Conservation (phyloP, 2,888 invertebrate genomes). For the Resseliella maxima region DNA sequence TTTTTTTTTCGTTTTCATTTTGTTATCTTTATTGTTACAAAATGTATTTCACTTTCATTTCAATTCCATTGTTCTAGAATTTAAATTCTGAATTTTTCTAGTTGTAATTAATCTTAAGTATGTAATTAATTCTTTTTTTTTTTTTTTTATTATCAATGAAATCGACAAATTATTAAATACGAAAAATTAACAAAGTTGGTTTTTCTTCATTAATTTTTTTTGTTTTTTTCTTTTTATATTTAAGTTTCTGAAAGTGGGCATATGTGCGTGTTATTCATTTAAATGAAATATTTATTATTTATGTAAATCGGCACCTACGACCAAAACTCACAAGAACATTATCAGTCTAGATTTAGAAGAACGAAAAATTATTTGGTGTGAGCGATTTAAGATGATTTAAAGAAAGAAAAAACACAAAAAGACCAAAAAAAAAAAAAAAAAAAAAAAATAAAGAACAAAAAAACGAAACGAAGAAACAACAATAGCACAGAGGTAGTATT, state of each 20-base stretch:
- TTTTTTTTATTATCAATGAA: conserved; percentile 19
- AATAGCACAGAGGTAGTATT: conserved; percentile 33
- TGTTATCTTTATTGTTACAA: conserved; percentile 43
- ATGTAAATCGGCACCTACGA: background rate
- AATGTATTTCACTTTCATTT: background rate
- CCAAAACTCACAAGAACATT: background rate
- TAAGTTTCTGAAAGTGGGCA: background rate
- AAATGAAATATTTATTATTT: background rate
- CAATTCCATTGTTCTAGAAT: background rate
- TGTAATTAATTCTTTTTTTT: too few species aligned
- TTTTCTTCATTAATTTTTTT: background rate
- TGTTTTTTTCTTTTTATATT: background rate
- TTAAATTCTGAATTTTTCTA: background rate
- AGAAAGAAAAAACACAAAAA: background rate
- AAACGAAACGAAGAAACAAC: conserved; percentile 14
- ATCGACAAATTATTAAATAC: conserved; percentile 6
- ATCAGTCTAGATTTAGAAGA: background rate
- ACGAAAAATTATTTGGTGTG: background rate
- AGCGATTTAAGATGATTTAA: background rate
- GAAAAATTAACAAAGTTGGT: background rate
- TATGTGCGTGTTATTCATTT: background rate
- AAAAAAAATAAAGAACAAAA: background rate
- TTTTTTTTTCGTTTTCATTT: background rate
- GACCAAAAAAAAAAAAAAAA: background rate
- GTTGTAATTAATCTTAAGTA: conserved; percentile 21